phyloP scores from a whole-genome alignment of 1,140 invertebrate genomes.

The Eueides isabella region DNA sequence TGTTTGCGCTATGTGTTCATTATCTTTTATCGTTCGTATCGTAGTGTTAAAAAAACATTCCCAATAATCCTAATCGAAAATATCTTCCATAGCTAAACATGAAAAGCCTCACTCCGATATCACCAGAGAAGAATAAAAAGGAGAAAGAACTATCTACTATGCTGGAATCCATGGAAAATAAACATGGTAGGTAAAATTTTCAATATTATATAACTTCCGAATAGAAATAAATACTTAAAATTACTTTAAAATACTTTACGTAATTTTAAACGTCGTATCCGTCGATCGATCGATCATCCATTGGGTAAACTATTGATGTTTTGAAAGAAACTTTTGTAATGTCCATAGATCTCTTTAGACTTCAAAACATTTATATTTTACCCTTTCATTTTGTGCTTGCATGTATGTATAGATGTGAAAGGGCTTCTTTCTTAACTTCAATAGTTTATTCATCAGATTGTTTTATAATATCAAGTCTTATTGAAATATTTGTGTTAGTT shows the following conservation, averaged over 20 bases:
- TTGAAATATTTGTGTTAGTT: not conserved
- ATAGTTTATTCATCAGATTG: constrained; percentile 86
- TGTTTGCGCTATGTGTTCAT: no score
- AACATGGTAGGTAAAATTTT: constrained; percentile 86
- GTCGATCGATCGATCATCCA: constrained; percentile 25
- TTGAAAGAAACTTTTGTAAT: constrained; percentile 56
- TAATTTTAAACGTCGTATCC: constrained; percentile 18
- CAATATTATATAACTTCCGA: not conserved
- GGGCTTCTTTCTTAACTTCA: constrained; percentile 77
- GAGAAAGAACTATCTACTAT: constrained; percentile 88
- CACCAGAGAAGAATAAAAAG: constrained; percentile 82
- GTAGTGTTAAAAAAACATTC: no score
- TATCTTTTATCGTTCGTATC: no score
- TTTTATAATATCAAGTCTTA: constrained; percentile 43
- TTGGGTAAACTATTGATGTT: constrained; percentile 84
- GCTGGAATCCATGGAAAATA: constrained; percentile 89
- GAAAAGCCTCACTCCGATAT: constrained; percentile 74
- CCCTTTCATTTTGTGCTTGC: constrained; percentile 74
- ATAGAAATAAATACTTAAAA: not conserved
- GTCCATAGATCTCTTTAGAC: constrained; percentile 35
- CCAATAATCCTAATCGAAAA: no score
- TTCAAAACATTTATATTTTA: constrained; percentile 81
- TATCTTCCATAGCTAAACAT: constrained; percentile 70
- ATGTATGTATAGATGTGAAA: constrained; percentile 72
- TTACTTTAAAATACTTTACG: constrained; percentile 5